A percentile compares a stretch with the other conserved stretches of the same genome.
phyloP scores from a whole-genome alignment of 2,113 vertebrate genomes.

The Gallinago media region DNA sequence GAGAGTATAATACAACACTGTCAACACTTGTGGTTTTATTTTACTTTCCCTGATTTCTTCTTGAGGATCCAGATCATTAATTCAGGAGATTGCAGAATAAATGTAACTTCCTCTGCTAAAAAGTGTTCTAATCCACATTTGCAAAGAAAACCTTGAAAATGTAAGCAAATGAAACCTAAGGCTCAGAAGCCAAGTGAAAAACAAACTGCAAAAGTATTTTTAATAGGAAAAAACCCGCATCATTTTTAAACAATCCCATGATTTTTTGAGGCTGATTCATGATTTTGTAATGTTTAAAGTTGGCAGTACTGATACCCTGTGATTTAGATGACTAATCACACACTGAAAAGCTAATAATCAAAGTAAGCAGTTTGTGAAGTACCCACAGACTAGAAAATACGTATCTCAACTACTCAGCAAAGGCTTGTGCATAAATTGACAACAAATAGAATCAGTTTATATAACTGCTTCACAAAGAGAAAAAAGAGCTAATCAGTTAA shows the following conservation, averaged over 20 bases:
- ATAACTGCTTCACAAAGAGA: conserved; percentile 29
- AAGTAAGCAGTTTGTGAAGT: conserved; percentile 72
- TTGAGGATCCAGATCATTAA: neutral
- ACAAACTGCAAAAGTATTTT: conserved; percentile 16
- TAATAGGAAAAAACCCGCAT: conserved; percentile 3
- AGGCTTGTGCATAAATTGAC: conserved; percentile 59
- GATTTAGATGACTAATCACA: conserved; percentile 72
- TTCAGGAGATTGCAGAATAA: neutral
- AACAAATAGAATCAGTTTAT: conserved; percentile 66
- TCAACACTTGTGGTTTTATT: neutral
- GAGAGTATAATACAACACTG: neutral
- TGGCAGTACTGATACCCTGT: conserved; percentile 64
- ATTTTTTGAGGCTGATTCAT: conserved; percentile 67
- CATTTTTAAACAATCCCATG: conserved; percentile 47
- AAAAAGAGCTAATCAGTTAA: conserved; percentile 69
- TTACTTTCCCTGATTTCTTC: neutral
- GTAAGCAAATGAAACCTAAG: neutral
- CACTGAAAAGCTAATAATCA: conserved; percentile 68
- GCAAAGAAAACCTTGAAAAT: neutral
- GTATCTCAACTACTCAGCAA: conserved; percentile 60
- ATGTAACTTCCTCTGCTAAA: neutral
- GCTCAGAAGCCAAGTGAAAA: neutral
- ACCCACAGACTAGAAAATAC: conserved; percentile 55
- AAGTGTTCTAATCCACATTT: neutral
- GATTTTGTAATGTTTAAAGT: conserved; percentile 61